Base-by-base conservation (phyloP, 1,140 invertebrate genomes). In the Formica exsecta region DNA sequence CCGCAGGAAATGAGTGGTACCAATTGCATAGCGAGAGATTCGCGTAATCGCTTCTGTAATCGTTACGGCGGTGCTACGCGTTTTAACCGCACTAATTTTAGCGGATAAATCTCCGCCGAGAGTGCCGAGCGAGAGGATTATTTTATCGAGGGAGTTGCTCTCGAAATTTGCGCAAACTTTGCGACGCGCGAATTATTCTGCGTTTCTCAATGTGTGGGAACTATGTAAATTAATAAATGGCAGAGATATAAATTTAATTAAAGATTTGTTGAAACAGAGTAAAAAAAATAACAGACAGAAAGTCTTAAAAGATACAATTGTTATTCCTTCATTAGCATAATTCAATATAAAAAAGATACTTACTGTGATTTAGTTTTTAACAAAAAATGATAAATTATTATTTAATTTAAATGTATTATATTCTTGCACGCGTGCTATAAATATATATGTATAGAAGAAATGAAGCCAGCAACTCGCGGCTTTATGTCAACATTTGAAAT, bases 1-100 rank as follows among this genome's bases (percentile, higher is more conserved):
- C 54, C 29, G 54, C 7, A 62, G 68, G 38, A 83, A 83, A 83
- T 73, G 79, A 74, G 79, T 83, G 54, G 68, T 48, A 83, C 79
- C 79, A 83, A 83, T 83, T 83, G 79, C 68, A 41, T 74, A 83
- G 79, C 79, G 54, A 83, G 54, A 83, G 79, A 83, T 83, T 19
- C 29, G 68, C 38, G 79, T 83, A 83, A 83, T 83, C 68, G 79
- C 68, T 48, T 57, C 54, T 61, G 79, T 83, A 74, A 83, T 83
- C 79, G 79, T 73, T 83, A 74, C 79, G 16, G 29, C 36, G 54
- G 66, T 54, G 29, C 29, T 44, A 61, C n/a, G 54, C 57, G 79
- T 83, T 83, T 83, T 83, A 83, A 83, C 68, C 79, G 68, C 68
- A 74, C 68, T 83, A 74, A 73, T 83, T 83, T 83, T 36, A 48